Conservation (phyloP, 2,797 vertebrate genomes). For the Eupleurogrammus muticus region DNA sequence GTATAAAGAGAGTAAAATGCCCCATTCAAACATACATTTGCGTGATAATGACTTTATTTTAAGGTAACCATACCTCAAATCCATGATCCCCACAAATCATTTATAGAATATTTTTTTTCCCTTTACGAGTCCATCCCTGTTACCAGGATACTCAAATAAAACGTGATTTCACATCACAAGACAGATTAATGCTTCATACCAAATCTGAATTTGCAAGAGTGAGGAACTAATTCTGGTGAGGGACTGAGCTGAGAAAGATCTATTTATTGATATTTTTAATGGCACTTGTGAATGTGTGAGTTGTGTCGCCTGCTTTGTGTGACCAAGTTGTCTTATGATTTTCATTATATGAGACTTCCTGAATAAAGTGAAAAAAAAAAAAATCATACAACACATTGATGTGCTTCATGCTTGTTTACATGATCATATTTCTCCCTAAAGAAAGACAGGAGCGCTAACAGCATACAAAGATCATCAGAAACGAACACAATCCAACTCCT, state of each 20-base stretch:
- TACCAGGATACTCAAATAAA: too few species aligned
- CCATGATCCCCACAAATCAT: too few species aligned
- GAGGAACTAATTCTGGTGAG: not conserved
- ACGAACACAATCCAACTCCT: too few species aligned
- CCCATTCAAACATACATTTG: too few species aligned
- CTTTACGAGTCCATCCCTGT: too few species aligned
- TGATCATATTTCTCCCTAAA: not conserved
- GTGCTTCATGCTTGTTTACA: not conserved
- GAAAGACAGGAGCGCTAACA: not conserved
- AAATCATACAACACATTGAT: not conserved
- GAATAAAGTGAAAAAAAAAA: not conserved
- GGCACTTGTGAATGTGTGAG: not conserved
- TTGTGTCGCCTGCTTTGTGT: not conserved
- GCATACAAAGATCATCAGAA: not conserved
- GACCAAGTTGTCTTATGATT: not conserved
- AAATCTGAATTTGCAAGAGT: too few species aligned
- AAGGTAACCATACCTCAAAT: too few species aligned
- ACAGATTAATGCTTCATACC: too few species aligned
- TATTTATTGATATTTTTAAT: not conserved
- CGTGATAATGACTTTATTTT: too few species aligned
- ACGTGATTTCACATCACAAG: too few species aligned
- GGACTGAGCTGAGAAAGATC: not conserved
- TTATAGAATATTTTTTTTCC: too few species aligned
- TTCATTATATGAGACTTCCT: conserved; percentile 1
- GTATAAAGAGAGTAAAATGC: conserved; percentile 6